These are phyloP conservation scores for Tarsius wallacei DNA, from an alignment of 2,797 vertebrate species.

Conservation along the genomic window DNA sequence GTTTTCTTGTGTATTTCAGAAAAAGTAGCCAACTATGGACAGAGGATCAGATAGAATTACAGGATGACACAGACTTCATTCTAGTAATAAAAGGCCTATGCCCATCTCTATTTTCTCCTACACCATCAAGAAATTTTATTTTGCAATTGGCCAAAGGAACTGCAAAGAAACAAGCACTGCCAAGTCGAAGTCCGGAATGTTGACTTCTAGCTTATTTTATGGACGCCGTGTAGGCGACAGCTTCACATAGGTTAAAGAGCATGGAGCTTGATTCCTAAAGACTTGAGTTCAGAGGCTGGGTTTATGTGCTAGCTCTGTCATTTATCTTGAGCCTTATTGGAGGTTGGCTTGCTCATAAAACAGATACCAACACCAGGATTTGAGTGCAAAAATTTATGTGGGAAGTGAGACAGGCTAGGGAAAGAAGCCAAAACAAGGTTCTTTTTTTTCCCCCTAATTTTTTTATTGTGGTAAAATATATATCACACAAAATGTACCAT, in stretches of 20 bases:
- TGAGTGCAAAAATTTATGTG: background rate
- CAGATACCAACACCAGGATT: background rate
- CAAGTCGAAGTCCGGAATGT: slow-evolving; percentile 21
- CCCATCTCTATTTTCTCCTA: slow-evolving; percentile 75
- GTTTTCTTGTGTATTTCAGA: slow-evolving; percentile 62
- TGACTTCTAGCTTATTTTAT: slow-evolving; percentile 54
- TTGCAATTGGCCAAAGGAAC: slow-evolving; percentile 74
- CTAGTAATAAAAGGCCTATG: slow-evolving; percentile 75
- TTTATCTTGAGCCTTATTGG: background rate
- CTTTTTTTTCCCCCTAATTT: background rate
- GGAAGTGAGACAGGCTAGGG: background rate
- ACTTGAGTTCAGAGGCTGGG: background rate
- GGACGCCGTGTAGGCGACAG: background rate
- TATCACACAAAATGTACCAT: background rate
- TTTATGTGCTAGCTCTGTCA: background rate
- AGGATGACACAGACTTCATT: slow-evolving; percentile 64
- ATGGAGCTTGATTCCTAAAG: background rate
- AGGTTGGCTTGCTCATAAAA: background rate
- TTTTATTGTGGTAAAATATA: background rate
- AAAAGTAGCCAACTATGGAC: slow-evolving; percentile 83
- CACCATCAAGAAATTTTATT: slow-evolving; percentile 83
- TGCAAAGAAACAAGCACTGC: slow-evolving; percentile 35
- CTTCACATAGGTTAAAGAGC: background rate
- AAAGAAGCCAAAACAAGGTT: background rate
- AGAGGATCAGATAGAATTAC: slow-evolving; percentile 84